Evolutionary conservation across 2,113 vertebrate species (phyloP).

Genomic region (Willisornis vidua): DNA sequence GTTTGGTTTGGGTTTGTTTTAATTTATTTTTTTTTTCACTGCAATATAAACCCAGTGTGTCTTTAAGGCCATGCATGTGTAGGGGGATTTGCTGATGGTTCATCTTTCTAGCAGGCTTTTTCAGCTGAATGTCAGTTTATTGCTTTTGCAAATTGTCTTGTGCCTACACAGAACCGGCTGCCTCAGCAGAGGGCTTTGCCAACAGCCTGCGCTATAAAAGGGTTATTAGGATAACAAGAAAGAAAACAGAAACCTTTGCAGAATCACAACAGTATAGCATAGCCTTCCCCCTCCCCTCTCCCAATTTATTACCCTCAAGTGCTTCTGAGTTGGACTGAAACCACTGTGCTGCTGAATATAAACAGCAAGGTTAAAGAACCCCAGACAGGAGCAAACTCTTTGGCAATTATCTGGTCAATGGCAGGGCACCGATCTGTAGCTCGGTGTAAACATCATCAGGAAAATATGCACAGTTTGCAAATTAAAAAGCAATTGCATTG

Average conservation of each 20-base stretch:
- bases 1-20: background rate
- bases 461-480: slow-evolving; percentile 50
- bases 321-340: slow-evolving; percentile 21
- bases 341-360: background rate
- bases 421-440: slow-evolving; percentile 25
- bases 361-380: slow-evolving; percentile 42
- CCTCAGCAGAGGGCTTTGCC: slow-evolving; percentile 71
- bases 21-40: background rate
- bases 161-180: slow-evolving; percentile 68
- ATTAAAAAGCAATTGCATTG: slow-evolving; percentile 42
- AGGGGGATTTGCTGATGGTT: slow-evolving; percentile 70
- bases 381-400: slow-evolving; percentile 29
- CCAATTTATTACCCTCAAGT: slow-evolving; percentile 48
- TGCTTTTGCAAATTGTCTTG: slow-evolving; percentile 74
- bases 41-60: slow-evolving; percentile 21
- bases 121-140: slow-evolving; percentile 69
- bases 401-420: slow-evolving; percentile 34
- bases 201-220: slow-evolving; percentile 62
- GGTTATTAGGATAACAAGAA: slow-evolving; percentile 73
- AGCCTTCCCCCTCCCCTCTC: background rate
- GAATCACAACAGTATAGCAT: slow-evolving; percentile 46
- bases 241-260: slow-evolving; percentile 70
- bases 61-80: slow-evolving; percentile 60
- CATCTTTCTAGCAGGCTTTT: slow-evolving; percentile 64
- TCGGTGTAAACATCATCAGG: background rate